Evolutionary conservation across 2,797 vertebrate genomes (phyloP), one percentile per base, ranked within the genome.

Genomic region (Champsocephalus gunnari): DNA sequence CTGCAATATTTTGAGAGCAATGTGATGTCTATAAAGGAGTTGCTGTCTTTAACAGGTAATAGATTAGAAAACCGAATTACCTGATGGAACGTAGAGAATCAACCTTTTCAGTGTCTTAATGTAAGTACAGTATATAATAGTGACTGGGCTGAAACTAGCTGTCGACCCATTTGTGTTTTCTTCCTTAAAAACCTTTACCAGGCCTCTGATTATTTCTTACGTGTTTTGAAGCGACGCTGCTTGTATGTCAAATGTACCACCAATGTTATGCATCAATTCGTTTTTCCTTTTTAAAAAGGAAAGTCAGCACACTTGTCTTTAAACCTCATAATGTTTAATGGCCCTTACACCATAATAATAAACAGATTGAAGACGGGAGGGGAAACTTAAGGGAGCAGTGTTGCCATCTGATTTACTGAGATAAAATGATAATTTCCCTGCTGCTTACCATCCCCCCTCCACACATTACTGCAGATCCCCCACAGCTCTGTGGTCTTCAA

Each of bases 371-470:
- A 50, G 64, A 65, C 19, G 11, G 32, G 4, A 57, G 28, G 50
- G 4, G n/a, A 53, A 64, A 17, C 12, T 44, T 14, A 44, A 13
- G 48, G 34, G 32, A 44, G 3, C 43, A 54, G 2, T 38, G 66
- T 3, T 44, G 48, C 9, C 6, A 1, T 58, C 50, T 60, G 56
- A 79, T 81, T 75, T 68, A 62, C 28, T 51, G 71, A 68, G 72
- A 73, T 75, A 44, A 81, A 79, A 81, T 70, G n/a, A 77, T 61
- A 21, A 69, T 70, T 53, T 71, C 28, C n/a, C 56, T 66, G 47
- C 55, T 70, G 38, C 47, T 54, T 16, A 74, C 77, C 74, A 73
- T 77, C 75, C 82, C 60, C 28, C 73, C 64, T 80, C 34, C 66
- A 79, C 64, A 73, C 41, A 77, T 73, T 56, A 69, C 63, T 49